These are phyloP conservation scores for Apogon hyalosoma DNA, from an alignment of 2,797 vertebrate genomes.

Conservation along the genomic window DNA sequence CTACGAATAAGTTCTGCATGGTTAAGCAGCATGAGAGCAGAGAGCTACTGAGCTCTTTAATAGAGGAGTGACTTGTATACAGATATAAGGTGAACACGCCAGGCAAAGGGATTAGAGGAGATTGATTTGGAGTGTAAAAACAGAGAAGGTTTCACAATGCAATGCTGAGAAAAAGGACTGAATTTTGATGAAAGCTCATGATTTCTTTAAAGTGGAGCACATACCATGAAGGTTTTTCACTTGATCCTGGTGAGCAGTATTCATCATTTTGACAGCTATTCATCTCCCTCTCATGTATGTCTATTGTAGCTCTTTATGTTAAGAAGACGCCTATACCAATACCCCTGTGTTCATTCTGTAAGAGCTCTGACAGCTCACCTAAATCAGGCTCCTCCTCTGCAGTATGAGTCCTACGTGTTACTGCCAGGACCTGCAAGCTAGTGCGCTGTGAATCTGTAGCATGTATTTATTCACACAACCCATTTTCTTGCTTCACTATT, in stretches of 20 bases:
- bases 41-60: slow-evolving; percentile 50
- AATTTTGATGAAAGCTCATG: slow-evolving; percentile 48
- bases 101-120: slow-evolving; percentile 34
- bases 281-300: slow-evolving; percentile 36
- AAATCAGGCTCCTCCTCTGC: slow-evolving; percentile 82
- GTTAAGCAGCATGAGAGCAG: slow-evolving; percentile 65
- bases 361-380: slow-evolving; percentile 76
- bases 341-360: slow-evolving; percentile 57
- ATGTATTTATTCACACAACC: slow-evolving; percentile 79
- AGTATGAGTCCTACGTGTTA: slow-evolving; percentile 74
- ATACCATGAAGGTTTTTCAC: slow-evolving; percentile 41
- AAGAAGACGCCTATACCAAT: slow-evolving; percentile 42
- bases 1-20: slow-evolving; percentile 72
- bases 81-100: slow-evolving; percentile 60
- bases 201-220: slow-evolving; percentile 67
- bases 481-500: slow-evolving; percentile 78
- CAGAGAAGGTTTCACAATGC: slow-evolving; percentile 25
- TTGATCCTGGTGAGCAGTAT: slow-evolving; percentile 24
- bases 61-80: slow-evolving; percentile 63
- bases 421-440: slow-evolving; percentile 73
- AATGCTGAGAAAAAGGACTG: slow-evolving; percentile 22
- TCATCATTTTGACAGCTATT: slow-evolving; percentile 64
- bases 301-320: slow-evolving; percentile 52
- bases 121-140: slow-evolving; percentile 58
- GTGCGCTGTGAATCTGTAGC: slow-evolving; percentile 68